These are phyloP conservation scores for Tetraodon nigroviridis DNA, from an alignment of 2,113 vertebrate species.

Conservation along the genomic window DNA sequence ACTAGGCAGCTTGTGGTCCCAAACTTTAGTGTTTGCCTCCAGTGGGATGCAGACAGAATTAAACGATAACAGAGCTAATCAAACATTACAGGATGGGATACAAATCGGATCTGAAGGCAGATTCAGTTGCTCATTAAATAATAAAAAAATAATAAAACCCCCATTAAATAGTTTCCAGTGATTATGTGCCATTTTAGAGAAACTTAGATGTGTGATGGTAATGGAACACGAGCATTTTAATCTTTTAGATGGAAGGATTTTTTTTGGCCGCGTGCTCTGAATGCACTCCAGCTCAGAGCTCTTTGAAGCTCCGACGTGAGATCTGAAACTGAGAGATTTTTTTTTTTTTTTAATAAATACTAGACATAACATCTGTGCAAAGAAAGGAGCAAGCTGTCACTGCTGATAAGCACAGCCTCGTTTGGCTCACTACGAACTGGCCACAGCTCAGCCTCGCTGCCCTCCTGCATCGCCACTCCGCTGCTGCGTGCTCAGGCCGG, in stretches of 20 bases:
- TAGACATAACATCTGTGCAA: constrained; percentile 27
- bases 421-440: constrained; percentile 7
- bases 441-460: constrained; percentile 24
- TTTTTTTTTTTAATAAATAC: constrained; percentile 36
- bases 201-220: constrained; percentile 20
- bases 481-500: constrained; percentile 6
- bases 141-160: constrained; percentile 1
- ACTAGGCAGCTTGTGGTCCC: constrained; percentile 26
- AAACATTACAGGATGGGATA: background rate
- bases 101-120: constrained; percentile 16
- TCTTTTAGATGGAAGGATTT: constrained; percentile 39
- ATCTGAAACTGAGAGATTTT: constrained; percentile 27
- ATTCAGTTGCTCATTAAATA: constrained; percentile 6
- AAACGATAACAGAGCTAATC: background rate
- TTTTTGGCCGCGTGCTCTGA: constrained; percentile 30
- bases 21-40: constrained; percentile 25
- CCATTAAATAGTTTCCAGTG: constrained; percentile 4
- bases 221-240: constrained; percentile 37
- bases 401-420: constrained; percentile 26
- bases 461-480: constrained; percentile 20
- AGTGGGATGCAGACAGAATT: constrained; percentile 13
- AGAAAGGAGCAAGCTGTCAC: constrained; percentile 28
- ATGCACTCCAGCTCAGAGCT: constrained; percentile 29
- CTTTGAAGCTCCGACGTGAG: constrained; percentile 54
- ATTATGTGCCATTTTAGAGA: constrained; percentile 10